Conservation (phyloP, 2,888 invertebrate genomes). For the Amaurobius ferox region DNA sequence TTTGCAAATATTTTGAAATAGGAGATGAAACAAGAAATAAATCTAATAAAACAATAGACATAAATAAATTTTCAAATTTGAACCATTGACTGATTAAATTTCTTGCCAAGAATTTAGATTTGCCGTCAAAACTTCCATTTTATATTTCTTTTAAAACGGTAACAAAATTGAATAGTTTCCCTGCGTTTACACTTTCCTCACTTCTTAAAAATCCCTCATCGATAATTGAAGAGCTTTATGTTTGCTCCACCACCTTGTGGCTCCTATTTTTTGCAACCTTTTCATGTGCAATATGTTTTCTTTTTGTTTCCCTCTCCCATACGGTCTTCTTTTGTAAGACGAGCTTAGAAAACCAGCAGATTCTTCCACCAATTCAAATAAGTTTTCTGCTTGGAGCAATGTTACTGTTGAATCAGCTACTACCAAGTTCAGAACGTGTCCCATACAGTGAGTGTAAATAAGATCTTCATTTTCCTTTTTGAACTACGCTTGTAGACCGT, state of each 20-base stretch:
- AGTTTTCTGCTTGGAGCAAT: not conserved
- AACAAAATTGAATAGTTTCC: not conserved
- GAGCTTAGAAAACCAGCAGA: conserved; percentile 13
- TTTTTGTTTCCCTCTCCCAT: conserved; percentile 6
- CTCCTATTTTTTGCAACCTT: not conserved
- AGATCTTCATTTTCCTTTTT: conserved; percentile 5
- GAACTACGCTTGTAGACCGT: not conserved
- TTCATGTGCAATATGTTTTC: conserved; percentile 4
- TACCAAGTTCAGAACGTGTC: not conserved
- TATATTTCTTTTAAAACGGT: not conserved
- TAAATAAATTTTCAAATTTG: not conserved
- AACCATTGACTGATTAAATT: conserved; percentile 10
- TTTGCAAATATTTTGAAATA: not conserved
- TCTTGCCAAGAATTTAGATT: not conserved
- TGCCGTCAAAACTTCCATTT: not conserved
- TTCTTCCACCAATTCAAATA: conserved; percentile 4
- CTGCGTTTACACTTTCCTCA: not conserved
- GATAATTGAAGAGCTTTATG: conserved; percentile 4
- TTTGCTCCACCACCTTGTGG: conserved; percentile 11
- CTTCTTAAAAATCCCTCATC: not conserved
- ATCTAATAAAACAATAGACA: not conserved
- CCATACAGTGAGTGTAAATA: conserved; percentile 13
- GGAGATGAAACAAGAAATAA: conserved; percentile 1
- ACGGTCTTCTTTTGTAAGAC: not conserved
- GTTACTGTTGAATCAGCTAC: conserved; percentile 8